Conservation (phyloP, 2,113 vertebrate species). For the Pseudopipra pipra region DNA sequence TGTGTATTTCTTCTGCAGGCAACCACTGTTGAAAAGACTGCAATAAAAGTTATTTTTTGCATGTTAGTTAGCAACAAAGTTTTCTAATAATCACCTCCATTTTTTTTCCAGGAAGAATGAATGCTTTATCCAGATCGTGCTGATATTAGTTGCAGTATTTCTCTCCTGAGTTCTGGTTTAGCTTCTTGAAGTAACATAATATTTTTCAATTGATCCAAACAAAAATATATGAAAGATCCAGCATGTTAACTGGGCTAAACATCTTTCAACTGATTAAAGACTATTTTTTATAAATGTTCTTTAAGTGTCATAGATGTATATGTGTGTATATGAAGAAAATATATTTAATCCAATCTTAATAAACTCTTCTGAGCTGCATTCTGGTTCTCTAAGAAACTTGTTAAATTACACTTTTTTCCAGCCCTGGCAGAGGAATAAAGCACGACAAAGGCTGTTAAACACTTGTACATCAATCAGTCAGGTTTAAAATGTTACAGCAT, state of each 20-base stretch:
- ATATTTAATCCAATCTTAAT: not conserved
- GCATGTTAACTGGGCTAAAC: not conserved
- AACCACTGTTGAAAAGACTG: not conserved
- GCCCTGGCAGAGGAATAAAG: not conserved
- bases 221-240: not conserved
- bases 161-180: not conserved
- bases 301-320: not conserved
- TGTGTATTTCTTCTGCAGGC: not conserved
- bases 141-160: not conserved
- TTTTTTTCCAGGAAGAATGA: not conserved
- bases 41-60: not conserved
- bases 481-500: not conserved
- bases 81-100: not conserved
- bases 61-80: not conserved
- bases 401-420: not conserved
- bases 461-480: not conserved
- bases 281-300: not conserved
- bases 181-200: not conserved
- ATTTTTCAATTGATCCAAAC: not conserved
- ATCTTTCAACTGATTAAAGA: not conserved
- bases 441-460: not conserved
- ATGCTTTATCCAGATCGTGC: not conserved
- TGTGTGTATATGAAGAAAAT: not conserved
- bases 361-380: not conserved
- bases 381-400: not conserved